A percentile compares a stretch with the other conserved stretches of the same genome.
phyloP scores from a whole-genome alignment of 2,113 vertebrate genomes.

The Dipodomys ordii region DNA sequence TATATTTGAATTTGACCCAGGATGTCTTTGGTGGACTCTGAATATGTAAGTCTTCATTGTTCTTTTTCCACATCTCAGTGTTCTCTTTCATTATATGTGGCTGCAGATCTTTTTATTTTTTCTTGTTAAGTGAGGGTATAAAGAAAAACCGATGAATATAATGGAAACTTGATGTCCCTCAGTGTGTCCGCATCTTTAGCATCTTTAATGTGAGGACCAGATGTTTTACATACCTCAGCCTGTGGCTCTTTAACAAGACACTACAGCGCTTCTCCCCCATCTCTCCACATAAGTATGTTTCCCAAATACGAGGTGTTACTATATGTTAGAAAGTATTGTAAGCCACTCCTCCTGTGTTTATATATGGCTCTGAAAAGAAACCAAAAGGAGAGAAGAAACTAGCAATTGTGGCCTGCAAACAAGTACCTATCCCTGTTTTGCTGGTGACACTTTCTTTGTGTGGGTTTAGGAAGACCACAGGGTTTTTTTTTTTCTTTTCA shows the following conservation, averaged over 20 bases:
- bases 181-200: neutral
- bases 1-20: neutral
- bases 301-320: conserved; percentile 59
- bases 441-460: conserved; percentile 54
- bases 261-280: neutral
- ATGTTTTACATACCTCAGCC: neutral
- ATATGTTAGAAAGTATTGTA: conserved; percentile 57
- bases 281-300: conserved; percentile 11
- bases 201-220: neutral
- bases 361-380: conserved; percentile 51
- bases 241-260: neutral
- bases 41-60: neutral
- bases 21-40: neutral
- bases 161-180: neutral
- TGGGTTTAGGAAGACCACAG: conserved; percentile 34
- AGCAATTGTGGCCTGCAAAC: conserved; percentile 64
- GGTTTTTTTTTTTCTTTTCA: neutral
- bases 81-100: neutral
- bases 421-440: conserved; percentile 41
- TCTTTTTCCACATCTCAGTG: neutral
- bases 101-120: neutral
- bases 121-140: neutral
- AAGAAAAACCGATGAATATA: neutral
- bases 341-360: conserved; percentile 54
- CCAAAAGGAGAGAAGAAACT: conserved; percentile 33